phyloP scores from a whole-genome alignment of 2,888 invertebrate genomes.

The Acanthosepion lycidas region DNA sequence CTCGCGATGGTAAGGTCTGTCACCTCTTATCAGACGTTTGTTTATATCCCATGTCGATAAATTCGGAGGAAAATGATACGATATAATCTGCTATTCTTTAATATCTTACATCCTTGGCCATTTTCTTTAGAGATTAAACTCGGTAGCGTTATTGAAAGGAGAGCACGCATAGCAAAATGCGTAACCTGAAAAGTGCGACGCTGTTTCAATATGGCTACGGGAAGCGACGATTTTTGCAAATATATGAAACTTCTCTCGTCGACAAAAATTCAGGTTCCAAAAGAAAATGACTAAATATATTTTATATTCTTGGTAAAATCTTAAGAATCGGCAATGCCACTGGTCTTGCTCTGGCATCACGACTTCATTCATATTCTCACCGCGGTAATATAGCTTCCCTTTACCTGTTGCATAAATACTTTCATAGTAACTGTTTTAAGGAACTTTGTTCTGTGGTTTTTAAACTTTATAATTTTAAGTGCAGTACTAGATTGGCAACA shows the following conservation, averaged over 20 bases:
- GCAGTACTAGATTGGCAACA: too few species aligned
- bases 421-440: too few species aligned
- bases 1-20: too few species aligned
- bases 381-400: too few species aligned
- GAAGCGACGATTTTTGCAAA: neutral
- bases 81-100: neutral
- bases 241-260: neutral
- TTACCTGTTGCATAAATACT: too few species aligned
- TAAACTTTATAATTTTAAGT: too few species aligned
- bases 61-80: neutral
- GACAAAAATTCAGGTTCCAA: neutral
- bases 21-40: neutral
- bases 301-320: too few species aligned
- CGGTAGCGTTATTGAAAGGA: neutral
- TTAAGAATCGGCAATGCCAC: too few species aligned
- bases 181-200: neutral
- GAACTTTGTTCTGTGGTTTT: too few species aligned
- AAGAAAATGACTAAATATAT: neutral
- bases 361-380: too few species aligned
- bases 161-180: neutral
- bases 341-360: too few species aligned
- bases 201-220: neutral
- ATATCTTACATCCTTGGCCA: neutral
- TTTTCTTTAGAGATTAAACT: neutral
- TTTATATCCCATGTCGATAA: neutral